Conservation (phyloP, 1,140 invertebrate genomes). For the Elymnias hypermnestra region DNA sequence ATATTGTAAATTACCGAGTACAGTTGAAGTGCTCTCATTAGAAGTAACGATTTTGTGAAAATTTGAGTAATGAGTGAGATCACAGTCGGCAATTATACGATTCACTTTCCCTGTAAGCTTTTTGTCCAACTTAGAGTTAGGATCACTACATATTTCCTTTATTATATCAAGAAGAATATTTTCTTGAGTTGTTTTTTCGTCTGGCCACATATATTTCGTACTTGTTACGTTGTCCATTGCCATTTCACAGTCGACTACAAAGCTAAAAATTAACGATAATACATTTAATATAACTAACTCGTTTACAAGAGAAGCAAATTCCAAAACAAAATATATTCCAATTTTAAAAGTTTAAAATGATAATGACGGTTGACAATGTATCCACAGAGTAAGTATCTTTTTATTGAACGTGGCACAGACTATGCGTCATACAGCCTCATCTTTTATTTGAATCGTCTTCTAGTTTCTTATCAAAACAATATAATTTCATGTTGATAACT, state of each 20-base stretch:
- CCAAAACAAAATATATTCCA: neutral
- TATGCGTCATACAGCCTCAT: too few species aligned
- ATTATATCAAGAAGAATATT: constrained; percentile 55
- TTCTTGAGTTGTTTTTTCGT: constrained; percentile 41
- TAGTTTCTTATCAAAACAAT: too few species aligned
- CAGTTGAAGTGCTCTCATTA: constrained; percentile 58
- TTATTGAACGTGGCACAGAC: too few species aligned
- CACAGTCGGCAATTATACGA: constrained; percentile 60
- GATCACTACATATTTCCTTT: constrained; percentile 44
- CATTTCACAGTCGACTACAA: neutral
- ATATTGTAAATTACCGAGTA: constrained; percentile 55
- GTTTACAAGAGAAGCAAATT: too few species aligned
- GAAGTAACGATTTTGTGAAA: constrained; percentile 57
- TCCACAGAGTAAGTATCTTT: too few species aligned
- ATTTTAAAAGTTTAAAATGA: too few species aligned
- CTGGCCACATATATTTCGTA: constrained; percentile 30
- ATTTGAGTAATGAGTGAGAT: constrained; percentile 50
- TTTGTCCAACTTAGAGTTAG: constrained; percentile 36
- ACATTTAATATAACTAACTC: too few species aligned
- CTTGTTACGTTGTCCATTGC: constrained; percentile 43
- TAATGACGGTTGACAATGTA: too few species aligned
- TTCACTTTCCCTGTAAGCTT: constrained; percentile 55
- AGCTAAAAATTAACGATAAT: too few species aligned
- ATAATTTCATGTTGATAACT: too few species aligned
- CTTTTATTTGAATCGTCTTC: too few species aligned